Conservation (phyloP, 2,797 vertebrate species). For the Pseudochirops corinnae region DNA sequence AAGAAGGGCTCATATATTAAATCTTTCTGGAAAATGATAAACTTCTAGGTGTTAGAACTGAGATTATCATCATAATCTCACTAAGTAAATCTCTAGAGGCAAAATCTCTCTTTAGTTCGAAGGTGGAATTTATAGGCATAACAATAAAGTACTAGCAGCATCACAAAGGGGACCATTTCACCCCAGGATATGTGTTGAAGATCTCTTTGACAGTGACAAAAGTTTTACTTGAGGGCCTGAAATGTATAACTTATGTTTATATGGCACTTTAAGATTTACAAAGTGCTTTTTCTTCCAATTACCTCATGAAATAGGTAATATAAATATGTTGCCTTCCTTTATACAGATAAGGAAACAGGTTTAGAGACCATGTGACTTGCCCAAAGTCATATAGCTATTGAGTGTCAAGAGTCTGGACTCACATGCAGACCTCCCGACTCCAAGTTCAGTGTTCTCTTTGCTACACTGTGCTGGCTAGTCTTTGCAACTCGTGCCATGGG, state of each 20-base stretch:
- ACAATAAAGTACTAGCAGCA: not conserved
- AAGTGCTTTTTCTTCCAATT: not conserved
- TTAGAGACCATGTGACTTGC: not conserved
- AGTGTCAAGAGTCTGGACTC: not conserved
- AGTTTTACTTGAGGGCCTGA: not conserved
- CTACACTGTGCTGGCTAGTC: not conserved
- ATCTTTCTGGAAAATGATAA: slow-evolving; percentile 13
- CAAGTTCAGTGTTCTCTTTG: not conserved
- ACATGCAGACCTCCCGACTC: not conserved
- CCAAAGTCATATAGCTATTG: not conserved
- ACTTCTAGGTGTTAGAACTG: not conserved
- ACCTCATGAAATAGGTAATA: not conserved
- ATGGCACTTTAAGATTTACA: not conserved
- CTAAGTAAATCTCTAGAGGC: slow-evolving; percentile 22
- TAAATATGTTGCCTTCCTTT: not conserved
- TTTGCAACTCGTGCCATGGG: slow-evolving; percentile 1
- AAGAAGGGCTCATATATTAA: not conserved
- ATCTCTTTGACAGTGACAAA: not conserved
- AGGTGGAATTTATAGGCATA: slow-evolving; percentile 1
- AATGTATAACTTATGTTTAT: not conserved
- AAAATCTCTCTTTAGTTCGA: slow-evolving; percentile 21
- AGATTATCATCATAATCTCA: slow-evolving; percentile 3
- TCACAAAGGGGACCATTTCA: not conserved
- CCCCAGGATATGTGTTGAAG: not conserved
- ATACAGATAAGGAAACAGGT: not conserved